A percentile compares a stretch with the other conserved stretches of the same genome.
phyloP scores from a whole-genome alignment of 2,113 vertebrate genomes.

The Tonatia bakeri region DNA sequence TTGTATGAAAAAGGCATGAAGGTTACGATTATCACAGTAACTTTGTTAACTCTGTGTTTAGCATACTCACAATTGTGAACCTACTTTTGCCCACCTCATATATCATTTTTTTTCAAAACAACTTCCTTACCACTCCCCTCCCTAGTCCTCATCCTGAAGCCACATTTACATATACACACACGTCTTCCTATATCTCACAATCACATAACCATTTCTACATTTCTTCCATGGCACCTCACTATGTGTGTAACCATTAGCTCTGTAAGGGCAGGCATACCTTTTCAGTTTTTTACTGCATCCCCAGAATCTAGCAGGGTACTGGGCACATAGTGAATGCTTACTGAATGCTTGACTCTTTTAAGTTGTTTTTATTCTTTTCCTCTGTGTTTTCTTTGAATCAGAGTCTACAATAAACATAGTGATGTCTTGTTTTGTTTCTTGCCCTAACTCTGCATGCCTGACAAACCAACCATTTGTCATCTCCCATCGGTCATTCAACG shows the following conservation, averaged over 20 bases:
- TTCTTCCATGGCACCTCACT: not conserved
- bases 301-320: not conserved
- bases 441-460: not conserved
- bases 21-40: not conserved
- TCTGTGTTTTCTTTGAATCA: not conserved
- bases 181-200: not conserved
- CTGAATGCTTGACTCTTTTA: not conserved
- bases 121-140: not conserved
- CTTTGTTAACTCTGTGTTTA: not conserved
- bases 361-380: not conserved
- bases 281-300: not conserved
- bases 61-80: not conserved
- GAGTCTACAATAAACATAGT: not conserved
- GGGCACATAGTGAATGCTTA: not conserved
- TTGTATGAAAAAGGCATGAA: not conserved
- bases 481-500: fast-evolving
- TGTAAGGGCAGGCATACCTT: not conserved
- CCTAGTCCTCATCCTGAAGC: no score
- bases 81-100: not conserved
- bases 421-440: not conserved
- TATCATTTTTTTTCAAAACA: not conserved
- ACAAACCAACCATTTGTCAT: not conserved
- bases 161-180: not conserved
- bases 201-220: not conserved
- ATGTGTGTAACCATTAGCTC: not conserved